phyloP scores from a whole-genome alignment of 2,113 vertebrate genomes.

The Corvus cornix region DNA sequence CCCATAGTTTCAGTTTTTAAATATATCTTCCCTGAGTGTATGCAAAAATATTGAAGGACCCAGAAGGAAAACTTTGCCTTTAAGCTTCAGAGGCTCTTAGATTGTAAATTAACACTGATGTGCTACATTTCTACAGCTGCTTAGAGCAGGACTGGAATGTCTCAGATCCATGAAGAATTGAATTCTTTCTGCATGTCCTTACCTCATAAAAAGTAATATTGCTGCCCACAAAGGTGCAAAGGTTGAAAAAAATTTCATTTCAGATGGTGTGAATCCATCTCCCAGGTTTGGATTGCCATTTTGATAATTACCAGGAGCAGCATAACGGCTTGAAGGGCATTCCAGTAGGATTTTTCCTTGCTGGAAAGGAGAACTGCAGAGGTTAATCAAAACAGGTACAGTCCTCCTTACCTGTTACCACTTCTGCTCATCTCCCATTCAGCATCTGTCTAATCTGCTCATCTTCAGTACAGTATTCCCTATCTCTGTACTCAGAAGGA shows the following conservation, averaged over 20 bases:
- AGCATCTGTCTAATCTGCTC: not conserved
- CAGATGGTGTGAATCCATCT: not conserved
- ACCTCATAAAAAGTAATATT: not conserved
- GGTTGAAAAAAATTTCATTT: not conserved
- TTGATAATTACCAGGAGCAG: not conserved
- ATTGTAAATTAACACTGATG: not conserved
- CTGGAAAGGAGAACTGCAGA: not conserved
- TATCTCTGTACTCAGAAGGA: not conserved
- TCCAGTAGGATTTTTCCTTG: not conserved
- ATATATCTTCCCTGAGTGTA: not conserved
- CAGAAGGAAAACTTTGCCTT: not conserved
- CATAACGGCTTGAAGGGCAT: not conserved
- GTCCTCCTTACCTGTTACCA: not conserved
- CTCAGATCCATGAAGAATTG: not conserved
- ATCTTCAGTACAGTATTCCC: not conserved
- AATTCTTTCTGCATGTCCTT: not conserved
- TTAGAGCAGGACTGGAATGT: not conserved
- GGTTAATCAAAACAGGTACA: not conserved
- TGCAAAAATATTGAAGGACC: not conserved
- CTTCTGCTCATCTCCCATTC: not conserved
- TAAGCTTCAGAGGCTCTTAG: not conserved
- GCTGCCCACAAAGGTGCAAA: not conserved
- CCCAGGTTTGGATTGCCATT: not conserved
- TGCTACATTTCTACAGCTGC: fast-evolving
- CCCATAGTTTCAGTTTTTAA: not conserved